Evolutionary conservation across 2,113 vertebrate genomes (phyloP).

Genomic region (Agapornis roseicollis): DNA sequence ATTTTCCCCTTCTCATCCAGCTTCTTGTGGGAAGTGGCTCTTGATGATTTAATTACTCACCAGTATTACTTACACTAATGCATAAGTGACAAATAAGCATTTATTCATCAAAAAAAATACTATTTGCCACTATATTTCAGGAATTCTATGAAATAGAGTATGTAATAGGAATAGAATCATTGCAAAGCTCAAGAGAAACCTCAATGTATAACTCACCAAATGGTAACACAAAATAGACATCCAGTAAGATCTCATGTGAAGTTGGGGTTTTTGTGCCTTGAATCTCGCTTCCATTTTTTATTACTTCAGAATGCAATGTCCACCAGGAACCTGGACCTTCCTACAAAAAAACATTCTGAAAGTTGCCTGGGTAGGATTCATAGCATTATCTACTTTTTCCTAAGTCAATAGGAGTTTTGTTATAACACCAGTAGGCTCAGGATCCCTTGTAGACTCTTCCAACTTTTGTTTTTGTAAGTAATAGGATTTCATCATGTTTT

Average conservation of each 20-base stretch:
- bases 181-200: background rate
- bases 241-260: slow-evolving; percentile 63
- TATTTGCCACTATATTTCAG: background rate
- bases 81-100: background rate
- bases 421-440: background rate
- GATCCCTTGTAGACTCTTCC: background rate
- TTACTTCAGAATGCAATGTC: slow-evolving; percentile 63
- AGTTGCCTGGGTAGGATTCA: background rate
- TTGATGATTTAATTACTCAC: background rate
- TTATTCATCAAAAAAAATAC: background rate
- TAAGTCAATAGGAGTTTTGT: background rate
- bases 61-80: background rate
- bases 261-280: slow-evolving; percentile 62
- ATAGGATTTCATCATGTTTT: background rate
- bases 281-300: slow-evolving; percentile 59
- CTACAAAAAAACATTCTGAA: background rate
- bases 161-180: background rate
- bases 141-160: background rate
- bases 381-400: background rate
- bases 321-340: slow-evolving; percentile 70
- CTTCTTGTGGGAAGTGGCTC: background rate
- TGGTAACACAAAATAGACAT: slow-evolving; percentile 61
- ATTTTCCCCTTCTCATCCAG: no score
- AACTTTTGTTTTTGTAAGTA: background rate
- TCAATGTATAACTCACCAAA: slow-evolving; percentile 45